Evolutionary conservation across 2,113 vertebrate species (phyloP).

Genomic region (Ceyx margarethae): DNA sequence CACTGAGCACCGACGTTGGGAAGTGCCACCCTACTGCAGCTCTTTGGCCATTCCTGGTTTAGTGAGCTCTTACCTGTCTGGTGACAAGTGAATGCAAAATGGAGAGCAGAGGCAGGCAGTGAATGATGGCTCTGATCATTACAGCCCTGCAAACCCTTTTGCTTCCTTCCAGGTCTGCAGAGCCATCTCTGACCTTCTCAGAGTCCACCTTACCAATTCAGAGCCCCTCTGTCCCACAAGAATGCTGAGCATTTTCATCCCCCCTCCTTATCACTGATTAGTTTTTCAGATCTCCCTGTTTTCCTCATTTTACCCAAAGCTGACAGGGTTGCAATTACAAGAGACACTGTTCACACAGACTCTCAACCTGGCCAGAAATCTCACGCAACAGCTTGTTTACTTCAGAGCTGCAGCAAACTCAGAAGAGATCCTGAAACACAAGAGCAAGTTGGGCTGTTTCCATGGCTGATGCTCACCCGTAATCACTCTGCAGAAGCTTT

Average conservation of each 20-base stretch:
- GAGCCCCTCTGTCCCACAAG: fast-evolving
- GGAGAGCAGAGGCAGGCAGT: fast-evolving
- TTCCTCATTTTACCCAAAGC: neutral
- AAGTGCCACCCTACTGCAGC: neutral
- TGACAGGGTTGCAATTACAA: neutral
- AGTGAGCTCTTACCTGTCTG: neutral
- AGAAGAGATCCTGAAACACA: neutral
- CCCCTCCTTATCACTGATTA: neutral
- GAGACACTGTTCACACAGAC: neutral
- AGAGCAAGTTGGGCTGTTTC: neutral
- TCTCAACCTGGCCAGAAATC: neutral
- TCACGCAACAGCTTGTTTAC: neutral
- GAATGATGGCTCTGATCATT: neutral
- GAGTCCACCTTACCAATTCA: neutral
- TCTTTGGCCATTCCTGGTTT: neutral
- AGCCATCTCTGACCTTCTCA: neutral
- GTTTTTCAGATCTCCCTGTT: constrained; percentile 25
- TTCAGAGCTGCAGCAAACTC: neutral
- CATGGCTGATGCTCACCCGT: neutral
- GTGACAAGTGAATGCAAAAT: neutral
- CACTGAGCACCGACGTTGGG: neutral
- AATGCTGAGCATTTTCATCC: neutral
- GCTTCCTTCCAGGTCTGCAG: neutral
- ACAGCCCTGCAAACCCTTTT: neutral
- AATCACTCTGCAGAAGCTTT: neutral